Percentiles rank a stretch among this genome's conserved stretches.
Conservation (phyloP, 2,113 vertebrate genomes). For the Xiphorhynchus elegans region DNA sequence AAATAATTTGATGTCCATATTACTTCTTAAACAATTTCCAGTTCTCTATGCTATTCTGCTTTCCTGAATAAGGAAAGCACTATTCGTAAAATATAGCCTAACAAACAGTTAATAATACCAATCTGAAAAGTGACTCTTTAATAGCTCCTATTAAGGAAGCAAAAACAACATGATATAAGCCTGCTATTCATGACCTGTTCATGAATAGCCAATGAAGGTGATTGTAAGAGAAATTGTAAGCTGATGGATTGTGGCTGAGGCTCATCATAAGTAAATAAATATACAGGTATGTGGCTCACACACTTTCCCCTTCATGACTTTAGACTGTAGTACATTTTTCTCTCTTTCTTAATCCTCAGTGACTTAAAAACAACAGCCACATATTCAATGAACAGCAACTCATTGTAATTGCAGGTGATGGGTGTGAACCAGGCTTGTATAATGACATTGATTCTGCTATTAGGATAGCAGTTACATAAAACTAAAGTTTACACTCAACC, state of each 20-base stretch:
- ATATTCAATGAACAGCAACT: slow-evolving; percentile 50
- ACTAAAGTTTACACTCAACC: neutral
- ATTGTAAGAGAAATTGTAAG: slow-evolving; percentile 69
- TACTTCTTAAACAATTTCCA: slow-evolving; percentile 31
- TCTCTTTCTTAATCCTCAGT: slow-evolving; percentile 62
- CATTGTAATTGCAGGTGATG: slow-evolving; percentile 59
- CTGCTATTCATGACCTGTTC: slow-evolving; percentile 68
- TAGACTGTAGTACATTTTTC: slow-evolving; percentile 56
- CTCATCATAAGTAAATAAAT: slow-evolving; percentile 74
- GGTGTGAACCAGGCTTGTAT: slow-evolving; percentile 34
- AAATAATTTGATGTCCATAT: slow-evolving; percentile 45
- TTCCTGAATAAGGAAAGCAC: slow-evolving; percentile 37
- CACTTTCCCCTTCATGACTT: slow-evolving; percentile 57
- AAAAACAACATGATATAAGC: slow-evolving; percentile 73
- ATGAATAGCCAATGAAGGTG: slow-evolving; percentile 69
- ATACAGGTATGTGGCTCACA: slow-evolving; percentile 37
- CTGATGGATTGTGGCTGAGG: slow-evolving; percentile 51
- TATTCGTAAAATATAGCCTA: slow-evolving; percentile 40
- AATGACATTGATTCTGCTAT: slow-evolving; percentile 51
- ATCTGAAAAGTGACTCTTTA: slow-evolving; percentile 66
- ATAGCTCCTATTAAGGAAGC: slow-evolving; percentile 66
- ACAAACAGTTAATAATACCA: slow-evolving; percentile 59
- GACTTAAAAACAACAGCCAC: slow-evolving; percentile 63
- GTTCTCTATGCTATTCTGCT: neutral
- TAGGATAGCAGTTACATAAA: slow-evolving; percentile 31